phyloP scores from a whole-genome alignment of 2,888 invertebrate genomes.

The Eilema sororculum region DNA sequence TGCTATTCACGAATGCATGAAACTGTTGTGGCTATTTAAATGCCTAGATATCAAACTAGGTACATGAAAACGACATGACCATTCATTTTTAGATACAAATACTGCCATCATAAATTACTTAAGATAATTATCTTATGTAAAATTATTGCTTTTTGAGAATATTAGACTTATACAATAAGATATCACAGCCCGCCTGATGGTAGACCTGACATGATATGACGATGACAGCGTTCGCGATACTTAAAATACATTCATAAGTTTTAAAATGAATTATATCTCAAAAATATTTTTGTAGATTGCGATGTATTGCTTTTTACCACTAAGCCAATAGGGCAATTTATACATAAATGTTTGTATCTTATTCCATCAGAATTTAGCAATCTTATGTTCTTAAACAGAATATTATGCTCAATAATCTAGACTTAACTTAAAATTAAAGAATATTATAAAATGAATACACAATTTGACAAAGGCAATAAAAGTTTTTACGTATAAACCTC shows the following conservation, averaged over 20 bases:
- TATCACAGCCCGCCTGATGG: background rate
- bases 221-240: background rate
- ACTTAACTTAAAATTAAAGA: slow-evolving; percentile 10
- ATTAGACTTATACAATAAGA: background rate
- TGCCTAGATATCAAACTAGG: background rate
- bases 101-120: background rate
- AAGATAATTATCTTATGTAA: background rate
- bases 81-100: background rate
- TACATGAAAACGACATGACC: too few species aligned
- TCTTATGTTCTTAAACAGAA: slow-evolving; percentile 5
- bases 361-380: background rate
- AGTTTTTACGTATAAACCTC: slow-evolving; percentile 3
- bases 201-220: too few species aligned
- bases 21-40: background rate
- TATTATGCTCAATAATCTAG: slow-evolving; percentile 15
- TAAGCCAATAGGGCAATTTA: slow-evolving; percentile 12
- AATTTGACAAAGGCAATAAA: slow-evolving; percentile 8
- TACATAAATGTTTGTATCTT: background rate
- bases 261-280: background rate
- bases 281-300: too few species aligned
- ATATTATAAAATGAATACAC: slow-evolving; percentile 7
- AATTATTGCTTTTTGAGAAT: too few species aligned
- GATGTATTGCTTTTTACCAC: slow-evolving; percentile 7
- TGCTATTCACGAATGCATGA: slow-evolving; percentile 1
- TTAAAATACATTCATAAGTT: too few species aligned